Evolutionary conservation across 1,140 invertebrate genomes (phyloP), one percentile per base, ranked within the genome.

Genomic region (Papilio aristodemus): DNA sequence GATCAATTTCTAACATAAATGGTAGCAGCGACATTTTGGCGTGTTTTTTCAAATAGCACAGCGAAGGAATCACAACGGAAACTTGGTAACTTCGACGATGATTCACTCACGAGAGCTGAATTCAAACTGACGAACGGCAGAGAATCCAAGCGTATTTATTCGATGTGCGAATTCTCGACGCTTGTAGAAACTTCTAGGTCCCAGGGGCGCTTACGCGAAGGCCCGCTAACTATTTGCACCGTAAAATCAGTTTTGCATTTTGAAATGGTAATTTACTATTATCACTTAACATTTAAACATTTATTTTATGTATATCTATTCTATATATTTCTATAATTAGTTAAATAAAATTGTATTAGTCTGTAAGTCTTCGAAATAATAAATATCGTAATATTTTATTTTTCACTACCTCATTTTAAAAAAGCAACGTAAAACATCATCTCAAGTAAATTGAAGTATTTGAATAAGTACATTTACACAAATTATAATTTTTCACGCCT

Each of bases 1-100:
- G 93, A 14, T 85, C 63, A 0, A 66, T 93, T 27, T 89, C 93
- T 41, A 95, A 39, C 10, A 87, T n/a, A 57, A 83, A 82, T 27
- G 85, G 85, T 77, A 85, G 63, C 7, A 86, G 67, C 75, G 85
- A 81, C 86, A 89, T 89, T 77, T 64, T 81, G 11, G 46, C 4
- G 14, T 19, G 14, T n/a, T 41, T 27, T n/a, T 60, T 60, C 22
- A 37, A 54, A 25, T 19, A 5, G 27, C 2, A 32, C 2, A 32
- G 8, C 46, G 59, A 17, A 62, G 10, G 13, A 62, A 62, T 38
- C 59, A 9, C 59, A 19, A 36, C 36, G 59, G 22, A 11, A 54
- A 19, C 46, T 54, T 54, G 59, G 22, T 22, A 54, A 19, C 46
- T 54, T 54, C 10, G 10, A 10, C 62, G 14, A 43, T 43, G 39